Conservation (phyloP, 2,797 vertebrate genomes). For the Clarias platycephalus region DNA sequence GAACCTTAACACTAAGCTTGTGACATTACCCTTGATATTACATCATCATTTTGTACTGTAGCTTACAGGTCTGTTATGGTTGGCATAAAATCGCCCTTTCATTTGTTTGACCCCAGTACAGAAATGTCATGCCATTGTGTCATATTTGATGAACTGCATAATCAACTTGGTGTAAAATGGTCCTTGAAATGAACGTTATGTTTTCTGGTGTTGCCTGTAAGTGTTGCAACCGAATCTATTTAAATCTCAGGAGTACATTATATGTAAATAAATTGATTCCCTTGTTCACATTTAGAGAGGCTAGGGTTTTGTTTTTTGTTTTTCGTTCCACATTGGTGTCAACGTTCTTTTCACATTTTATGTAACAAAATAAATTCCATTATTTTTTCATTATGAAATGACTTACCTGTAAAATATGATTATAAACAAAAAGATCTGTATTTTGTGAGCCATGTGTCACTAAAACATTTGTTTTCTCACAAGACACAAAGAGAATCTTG, state of each 20-base stretch:
- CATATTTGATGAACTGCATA: neutral
- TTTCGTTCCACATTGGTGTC: conserved; percentile 14
- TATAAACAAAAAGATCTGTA: conserved; percentile 72
- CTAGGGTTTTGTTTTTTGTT: conserved; percentile 58
- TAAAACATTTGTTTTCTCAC: conserved; percentile 67
- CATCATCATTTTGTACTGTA: neutral
- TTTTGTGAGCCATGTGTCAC: conserved; percentile 73
- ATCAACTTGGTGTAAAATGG: neutral
- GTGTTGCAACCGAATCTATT: conserved; percentile 48
- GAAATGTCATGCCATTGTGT: neutral
- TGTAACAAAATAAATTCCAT: conserved; percentile 58
- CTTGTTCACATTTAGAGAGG: conserved; percentile 56
- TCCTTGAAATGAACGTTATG: conserved; percentile 18
- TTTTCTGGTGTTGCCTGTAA: conserved; percentile 52
- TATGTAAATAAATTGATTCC: conserved; percentile 65
- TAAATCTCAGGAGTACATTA: conserved; percentile 74
- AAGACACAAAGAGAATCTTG: conserved; percentile 71
- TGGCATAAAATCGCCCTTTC: neutral
- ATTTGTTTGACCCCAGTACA: neutral
- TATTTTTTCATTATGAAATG: conserved; percentile 67
- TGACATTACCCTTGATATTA: neutral
- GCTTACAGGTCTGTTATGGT: conserved; percentile 7
- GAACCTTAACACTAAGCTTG: neutral
- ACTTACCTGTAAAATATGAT: conserved; percentile 69
- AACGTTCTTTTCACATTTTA: conserved; percentile 60